These are phyloP conservation scores for Drosophila meridionalis DNA, from an alignment of 2,888 invertebrate genomes.

Conservation along the genomic window DNA sequence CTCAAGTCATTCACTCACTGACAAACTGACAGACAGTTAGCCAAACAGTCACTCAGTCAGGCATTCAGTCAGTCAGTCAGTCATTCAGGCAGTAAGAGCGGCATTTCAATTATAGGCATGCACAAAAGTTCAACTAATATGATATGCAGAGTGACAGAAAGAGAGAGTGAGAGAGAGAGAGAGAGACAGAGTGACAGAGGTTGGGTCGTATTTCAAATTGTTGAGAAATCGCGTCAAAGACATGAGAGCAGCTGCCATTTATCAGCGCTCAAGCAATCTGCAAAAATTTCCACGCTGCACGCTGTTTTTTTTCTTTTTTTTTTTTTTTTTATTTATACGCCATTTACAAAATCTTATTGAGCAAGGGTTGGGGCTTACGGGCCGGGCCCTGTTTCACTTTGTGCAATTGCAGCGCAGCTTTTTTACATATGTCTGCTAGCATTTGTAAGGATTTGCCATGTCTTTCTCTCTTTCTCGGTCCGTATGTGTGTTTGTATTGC, in stretches of 20 bases:
- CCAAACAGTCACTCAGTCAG: conserved; percentile 19
- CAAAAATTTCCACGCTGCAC: conserved; percentile 48
- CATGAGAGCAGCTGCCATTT: conserved; percentile 61
- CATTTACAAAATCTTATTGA: conserved; percentile 52
- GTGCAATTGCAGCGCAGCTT: conserved; percentile 57
- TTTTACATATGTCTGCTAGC: conserved; percentile 68
- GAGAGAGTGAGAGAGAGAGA: neutral
- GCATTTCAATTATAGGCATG: conserved; percentile 70
- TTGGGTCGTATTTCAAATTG: conserved; percentile 8
- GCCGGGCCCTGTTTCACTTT: conserved; percentile 28
- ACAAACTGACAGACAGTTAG: conserved; percentile 22
- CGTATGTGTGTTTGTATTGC: conserved; percentile 28
- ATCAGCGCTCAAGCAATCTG: conserved; percentile 67
- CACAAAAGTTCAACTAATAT: conserved; percentile 68
- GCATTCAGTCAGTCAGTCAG: conserved; percentile 24
- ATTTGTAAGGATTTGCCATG: conserved; percentile 76
- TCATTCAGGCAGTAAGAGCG: conserved; percentile 34
- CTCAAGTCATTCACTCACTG: conserved; percentile 56
- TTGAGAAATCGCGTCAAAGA: conserved; percentile 43
- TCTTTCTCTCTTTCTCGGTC: conserved; percentile 30
- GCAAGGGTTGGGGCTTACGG: conserved; percentile 6
- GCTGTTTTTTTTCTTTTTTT: neutral
- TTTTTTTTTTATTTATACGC: conserved; percentile 51
- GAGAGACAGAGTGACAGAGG: neutral
- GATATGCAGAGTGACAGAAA: conserved; percentile 7